Conservation (phyloP, 2,797 vertebrate species). For the Sciurus vulgaris region DNA sequence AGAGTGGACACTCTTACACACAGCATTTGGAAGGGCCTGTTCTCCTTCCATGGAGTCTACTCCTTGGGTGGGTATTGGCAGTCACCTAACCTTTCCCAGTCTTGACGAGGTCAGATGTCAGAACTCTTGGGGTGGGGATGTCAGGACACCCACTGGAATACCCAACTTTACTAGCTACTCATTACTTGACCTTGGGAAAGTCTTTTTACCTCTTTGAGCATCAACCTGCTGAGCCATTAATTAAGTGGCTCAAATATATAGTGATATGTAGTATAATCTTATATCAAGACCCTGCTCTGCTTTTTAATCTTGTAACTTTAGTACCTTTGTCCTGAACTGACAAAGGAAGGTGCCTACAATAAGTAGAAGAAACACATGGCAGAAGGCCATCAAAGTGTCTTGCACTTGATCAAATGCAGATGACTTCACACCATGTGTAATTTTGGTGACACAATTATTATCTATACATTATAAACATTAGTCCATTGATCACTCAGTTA, state of each 20-base stretch:
- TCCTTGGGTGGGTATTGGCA: neutral
- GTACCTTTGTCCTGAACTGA: neutral
- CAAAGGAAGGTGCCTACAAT: neutral
- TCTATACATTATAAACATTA: neutral
- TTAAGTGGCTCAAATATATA: neutral
- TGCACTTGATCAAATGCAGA: neutral
- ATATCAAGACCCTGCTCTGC: neutral
- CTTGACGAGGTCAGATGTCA: neutral
- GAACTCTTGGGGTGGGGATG: neutral
- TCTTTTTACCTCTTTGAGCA: neutral
- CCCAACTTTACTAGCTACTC: neutral
- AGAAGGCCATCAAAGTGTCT: neutral
- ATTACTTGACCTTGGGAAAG: neutral
- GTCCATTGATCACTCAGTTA: neutral
- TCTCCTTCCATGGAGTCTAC: neutral
- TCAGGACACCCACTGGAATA: neutral
- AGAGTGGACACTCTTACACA: neutral
- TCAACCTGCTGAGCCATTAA: neutral
- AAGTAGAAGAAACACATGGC: neutral
- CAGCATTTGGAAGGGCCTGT: neutral
- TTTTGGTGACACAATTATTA: constrained; percentile 40
- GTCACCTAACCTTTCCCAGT: neutral
- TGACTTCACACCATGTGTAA: neutral
- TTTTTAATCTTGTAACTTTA: constrained; percentile 19
- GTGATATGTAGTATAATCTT: neutral